Percentiles rank a stretch among this genome's conserved stretches.
phyloP scores from a whole-genome alignment of 1,140 invertebrate genomes.

The Zaprionus capensis region DNA sequence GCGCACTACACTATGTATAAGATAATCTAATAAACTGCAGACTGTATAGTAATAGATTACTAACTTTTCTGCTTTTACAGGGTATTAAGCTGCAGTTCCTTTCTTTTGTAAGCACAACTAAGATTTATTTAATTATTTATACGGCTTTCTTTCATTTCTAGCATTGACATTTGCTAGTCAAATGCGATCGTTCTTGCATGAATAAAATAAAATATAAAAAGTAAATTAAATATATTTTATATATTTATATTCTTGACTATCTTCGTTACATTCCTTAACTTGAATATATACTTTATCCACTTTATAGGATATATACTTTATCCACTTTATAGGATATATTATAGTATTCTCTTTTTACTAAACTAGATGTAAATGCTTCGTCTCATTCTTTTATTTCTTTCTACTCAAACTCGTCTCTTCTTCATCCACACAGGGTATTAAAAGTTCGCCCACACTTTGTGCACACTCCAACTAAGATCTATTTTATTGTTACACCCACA shows the following conservation, averaged over 20 bases:
- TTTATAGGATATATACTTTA: too few relatives aligned
- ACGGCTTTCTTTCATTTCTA: neutral
- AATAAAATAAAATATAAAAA: too few relatives aligned
- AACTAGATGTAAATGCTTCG: too few relatives aligned
- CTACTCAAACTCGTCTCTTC: too few relatives aligned
- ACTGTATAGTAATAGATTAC: neutral
- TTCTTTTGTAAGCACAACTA: neutral
- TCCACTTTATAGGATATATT: neutral
- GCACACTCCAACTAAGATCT: slow-evolving; percentile 12
- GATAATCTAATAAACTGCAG: too few relatives aligned
- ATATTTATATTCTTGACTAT: too few relatives aligned
- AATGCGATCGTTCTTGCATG: too few relatives aligned
- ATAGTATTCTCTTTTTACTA: neutral
- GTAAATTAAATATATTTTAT: too few relatives aligned
- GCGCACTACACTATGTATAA: too few relatives aligned
- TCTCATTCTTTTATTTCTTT: too few relatives aligned
- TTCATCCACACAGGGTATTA: neutral
- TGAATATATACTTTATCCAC: too few relatives aligned
- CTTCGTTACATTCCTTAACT: neutral
- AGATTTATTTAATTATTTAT: neutral
- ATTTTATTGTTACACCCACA: slow-evolving; percentile 34
- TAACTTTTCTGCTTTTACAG: neutral
- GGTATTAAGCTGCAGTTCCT: neutral
- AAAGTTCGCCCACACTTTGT: neutral
- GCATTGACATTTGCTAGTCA: too few relatives aligned